These are phyloP conservation scores for Didymodactylos carnosus DNA, from an alignment of 2,888 invertebrate genomes.

Conservation along the genomic window DNA sequence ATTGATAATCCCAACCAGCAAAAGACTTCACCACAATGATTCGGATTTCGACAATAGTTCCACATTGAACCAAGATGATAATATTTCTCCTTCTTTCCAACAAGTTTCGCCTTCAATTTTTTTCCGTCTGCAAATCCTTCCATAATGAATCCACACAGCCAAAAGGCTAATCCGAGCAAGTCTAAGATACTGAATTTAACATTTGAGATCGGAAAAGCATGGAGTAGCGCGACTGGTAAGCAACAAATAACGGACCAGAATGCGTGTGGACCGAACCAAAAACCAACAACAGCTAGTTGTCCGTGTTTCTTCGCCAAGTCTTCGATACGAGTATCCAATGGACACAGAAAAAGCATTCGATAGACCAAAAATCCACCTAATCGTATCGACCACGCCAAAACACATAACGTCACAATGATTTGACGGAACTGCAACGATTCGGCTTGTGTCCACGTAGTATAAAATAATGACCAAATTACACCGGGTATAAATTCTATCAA, in stretches of 20 bases:
- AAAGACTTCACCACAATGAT: neutral
- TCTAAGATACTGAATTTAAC: neutral
- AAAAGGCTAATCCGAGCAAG: neutral
- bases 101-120: neutral
- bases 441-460: neutral
- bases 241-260: neutral
- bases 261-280: neutral
- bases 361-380: neutral
- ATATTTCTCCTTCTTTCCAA: neutral
- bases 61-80: neutral
- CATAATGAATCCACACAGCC: neutral
- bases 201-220: neutral
- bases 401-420: neutral
- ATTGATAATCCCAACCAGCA: neutral
- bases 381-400: neutral
- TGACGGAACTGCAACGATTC: neutral
- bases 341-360: neutral
- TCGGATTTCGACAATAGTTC: neutral
- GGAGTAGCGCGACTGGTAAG: neutral
- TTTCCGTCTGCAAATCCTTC: neutral
- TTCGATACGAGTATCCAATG: neutral
- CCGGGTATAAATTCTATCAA: neutral
- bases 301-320: neutral
- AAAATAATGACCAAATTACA: neutral
- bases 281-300: neutral